Evolutionary conservation across 2,113 vertebrate genomes (phyloP).

Genomic region (Nothocercus julius): DNA sequence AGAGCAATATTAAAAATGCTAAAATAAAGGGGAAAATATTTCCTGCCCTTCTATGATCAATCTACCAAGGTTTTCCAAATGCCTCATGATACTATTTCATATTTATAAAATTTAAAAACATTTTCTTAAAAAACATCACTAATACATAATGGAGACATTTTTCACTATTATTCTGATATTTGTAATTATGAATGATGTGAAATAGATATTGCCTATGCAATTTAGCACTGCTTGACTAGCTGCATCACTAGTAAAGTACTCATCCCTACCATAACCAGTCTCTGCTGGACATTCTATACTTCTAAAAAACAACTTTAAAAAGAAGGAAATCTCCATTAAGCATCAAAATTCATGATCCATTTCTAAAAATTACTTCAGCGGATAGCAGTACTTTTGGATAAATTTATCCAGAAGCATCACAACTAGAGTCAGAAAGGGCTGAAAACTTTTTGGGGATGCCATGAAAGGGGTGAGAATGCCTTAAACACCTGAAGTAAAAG

Average conservation of each 20-base stretch:
- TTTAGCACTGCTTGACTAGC: too few species aligned
- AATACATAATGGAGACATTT: background rate
- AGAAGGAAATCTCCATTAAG: background rate
- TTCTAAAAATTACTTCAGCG: background rate
- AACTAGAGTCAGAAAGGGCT: background rate
- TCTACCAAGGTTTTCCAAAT: slow-evolving; percentile 34
- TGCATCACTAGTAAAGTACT: background rate
- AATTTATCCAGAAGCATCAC: background rate
- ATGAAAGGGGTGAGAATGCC: background rate
- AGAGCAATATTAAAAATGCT: background rate
- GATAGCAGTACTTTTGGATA: background rate
- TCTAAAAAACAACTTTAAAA: background rate
- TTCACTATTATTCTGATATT: background rate
- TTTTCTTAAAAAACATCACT: background rate
- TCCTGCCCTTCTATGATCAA: background rate
- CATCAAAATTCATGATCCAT: background rate
- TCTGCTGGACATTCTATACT: background rate
- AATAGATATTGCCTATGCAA: background rate
- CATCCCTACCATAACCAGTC: background rate
- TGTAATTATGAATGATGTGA: background rate
- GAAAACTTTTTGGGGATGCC: background rate
- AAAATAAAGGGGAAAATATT: slow-evolving; percentile 40
- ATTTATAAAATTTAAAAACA: slow-evolving; percentile 19
- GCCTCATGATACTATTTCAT: background rate
- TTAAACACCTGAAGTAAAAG: background rate